phyloP scores from a whole-genome alignment of 2,888 invertebrate genomes.

The Teleogryllus oceanicus region DNA sequence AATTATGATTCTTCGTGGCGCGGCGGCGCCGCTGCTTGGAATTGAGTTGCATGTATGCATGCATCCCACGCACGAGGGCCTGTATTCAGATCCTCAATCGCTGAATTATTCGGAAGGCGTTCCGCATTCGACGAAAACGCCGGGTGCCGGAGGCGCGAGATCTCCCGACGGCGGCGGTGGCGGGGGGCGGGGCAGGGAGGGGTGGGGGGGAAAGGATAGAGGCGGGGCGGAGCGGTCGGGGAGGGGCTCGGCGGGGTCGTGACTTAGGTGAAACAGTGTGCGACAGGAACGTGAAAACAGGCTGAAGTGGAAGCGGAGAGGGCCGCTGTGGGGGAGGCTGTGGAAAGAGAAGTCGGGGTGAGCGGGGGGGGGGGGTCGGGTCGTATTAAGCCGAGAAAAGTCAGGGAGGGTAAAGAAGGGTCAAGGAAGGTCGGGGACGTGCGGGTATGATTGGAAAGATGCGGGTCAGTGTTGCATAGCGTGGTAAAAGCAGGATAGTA shows the following conservation, averaged over 20 bases:
- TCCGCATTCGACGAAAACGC: background rate
- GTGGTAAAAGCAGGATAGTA: too few relatives aligned
- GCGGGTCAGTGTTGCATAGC: background rate
- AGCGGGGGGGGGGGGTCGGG: too few relatives aligned
- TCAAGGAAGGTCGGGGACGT: background rate
- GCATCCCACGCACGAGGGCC: background rate
- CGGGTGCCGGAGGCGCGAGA: too few relatives aligned
- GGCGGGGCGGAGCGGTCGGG: background rate
- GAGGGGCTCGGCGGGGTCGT: background rate
- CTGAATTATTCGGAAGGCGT: slow-evolving; percentile 1
- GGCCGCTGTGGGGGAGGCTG: too few relatives aligned
- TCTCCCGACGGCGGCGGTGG: background rate
- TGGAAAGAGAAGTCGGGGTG: too few relatives aligned
- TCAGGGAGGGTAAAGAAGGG: background rate
- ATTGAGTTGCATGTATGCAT: background rate
- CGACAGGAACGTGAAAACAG: background rate
- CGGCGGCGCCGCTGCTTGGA: background rate
- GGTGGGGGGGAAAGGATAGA: background rate
- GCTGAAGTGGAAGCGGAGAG: too few relatives aligned
- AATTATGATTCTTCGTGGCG: slow-evolving; percentile 5
- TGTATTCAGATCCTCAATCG: background rate
- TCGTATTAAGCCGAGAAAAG: too few relatives aligned
- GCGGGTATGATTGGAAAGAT: background rate
- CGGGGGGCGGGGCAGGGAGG: background rate
- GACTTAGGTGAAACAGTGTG: background rate